These are phyloP conservation scores for Artemia franciscana DNA, from an alignment of 1,140 invertebrate species.

Conservation along the genomic window DNA sequence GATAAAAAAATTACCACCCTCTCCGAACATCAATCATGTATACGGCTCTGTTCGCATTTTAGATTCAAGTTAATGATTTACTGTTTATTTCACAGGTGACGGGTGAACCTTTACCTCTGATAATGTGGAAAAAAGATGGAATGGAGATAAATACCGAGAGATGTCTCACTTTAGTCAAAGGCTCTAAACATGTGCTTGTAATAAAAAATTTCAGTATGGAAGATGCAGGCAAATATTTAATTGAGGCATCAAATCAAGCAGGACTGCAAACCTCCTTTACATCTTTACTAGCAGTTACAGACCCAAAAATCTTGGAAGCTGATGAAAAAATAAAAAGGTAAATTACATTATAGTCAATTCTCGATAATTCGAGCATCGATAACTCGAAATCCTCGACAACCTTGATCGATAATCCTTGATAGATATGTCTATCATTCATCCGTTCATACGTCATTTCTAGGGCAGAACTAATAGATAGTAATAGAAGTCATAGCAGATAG, in stretches of 20 bases:
- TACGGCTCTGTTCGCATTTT: too few species aligned
- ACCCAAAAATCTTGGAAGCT: constrained; percentile 40
- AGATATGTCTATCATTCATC: too few species aligned
- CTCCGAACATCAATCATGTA: too few species aligned
- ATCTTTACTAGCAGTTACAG: constrained; percentile 45
- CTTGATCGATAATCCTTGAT: too few species aligned
- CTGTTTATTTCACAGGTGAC: constrained; percentile 23
- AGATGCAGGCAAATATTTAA: constrained; percentile 58
- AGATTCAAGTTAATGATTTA: too few species aligned
- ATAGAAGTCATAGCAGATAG: too few species aligned
- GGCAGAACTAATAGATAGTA: too few species aligned
- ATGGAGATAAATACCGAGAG: constrained; percentile 16
- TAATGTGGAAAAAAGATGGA: constrained; percentile 55
- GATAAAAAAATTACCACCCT: too few species aligned
- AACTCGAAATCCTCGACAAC: too few species aligned
- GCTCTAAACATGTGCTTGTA: constrained; percentile 31
- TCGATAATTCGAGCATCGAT: too few species aligned
- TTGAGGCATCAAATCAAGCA: constrained; percentile 54
- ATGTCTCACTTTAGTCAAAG: constrained; percentile 26
- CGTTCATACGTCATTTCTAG: too few species aligned
- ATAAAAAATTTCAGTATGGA: constrained; percentile 38
- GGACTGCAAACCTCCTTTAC: constrained; percentile 61
- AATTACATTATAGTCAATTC: too few species aligned
- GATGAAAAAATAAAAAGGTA: constrained; percentile 42
- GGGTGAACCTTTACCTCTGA: constrained; percentile 34